Conservation (phyloP, 1,140 invertebrate genomes). For the Aradophagus sp. region DNA sequence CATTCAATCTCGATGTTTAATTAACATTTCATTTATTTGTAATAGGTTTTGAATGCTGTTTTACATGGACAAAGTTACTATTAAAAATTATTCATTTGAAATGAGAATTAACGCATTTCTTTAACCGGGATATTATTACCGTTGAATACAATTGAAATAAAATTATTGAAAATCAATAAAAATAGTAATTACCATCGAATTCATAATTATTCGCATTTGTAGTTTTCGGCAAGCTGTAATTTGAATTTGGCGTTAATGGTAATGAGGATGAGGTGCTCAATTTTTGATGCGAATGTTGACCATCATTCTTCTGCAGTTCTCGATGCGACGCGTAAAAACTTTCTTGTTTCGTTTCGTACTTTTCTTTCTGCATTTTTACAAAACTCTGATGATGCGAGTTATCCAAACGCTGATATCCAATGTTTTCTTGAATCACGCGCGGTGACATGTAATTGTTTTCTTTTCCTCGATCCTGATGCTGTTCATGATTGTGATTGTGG, state of each 20-base stretch:
- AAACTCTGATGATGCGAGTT: slow-evolving; percentile 65
- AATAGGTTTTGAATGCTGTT: no score
- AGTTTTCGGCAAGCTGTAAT: slow-evolving; percentile 67
- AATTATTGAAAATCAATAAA: no score
- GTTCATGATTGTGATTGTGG: slow-evolving; percentile 62
- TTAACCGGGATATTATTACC: no score
- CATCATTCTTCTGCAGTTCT: slow-evolving; percentile 68
- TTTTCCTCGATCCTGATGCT: slow-evolving; percentile 65
- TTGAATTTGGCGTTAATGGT: slow-evolving; percentile 61
- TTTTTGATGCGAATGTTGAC: slow-evolving; percentile 64
- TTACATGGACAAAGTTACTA: no score
- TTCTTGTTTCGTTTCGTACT: slow-evolving; percentile 71
- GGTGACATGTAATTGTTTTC: slow-evolving; percentile 69
- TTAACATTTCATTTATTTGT: no score
- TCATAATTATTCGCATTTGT: slow-evolving; percentile 64
- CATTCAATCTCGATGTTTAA: no score
- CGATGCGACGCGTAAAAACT: slow-evolving; percentile 66
- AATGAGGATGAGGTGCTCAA: slow-evolving; percentile 63
- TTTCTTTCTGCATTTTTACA: slow-evolving; percentile 71
- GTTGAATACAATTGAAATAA: no score
- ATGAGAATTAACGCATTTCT: no score
- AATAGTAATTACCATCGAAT: slow-evolving; percentile 55
- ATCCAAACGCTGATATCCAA: slow-evolving; percentile 68
- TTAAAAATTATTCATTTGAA: no score
- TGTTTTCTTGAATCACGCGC: slow-evolving; percentile 64